Evolutionary conservation across 2,797 vertebrate species (phyloP).

Genomic region (Sebastes jordani): DNA sequence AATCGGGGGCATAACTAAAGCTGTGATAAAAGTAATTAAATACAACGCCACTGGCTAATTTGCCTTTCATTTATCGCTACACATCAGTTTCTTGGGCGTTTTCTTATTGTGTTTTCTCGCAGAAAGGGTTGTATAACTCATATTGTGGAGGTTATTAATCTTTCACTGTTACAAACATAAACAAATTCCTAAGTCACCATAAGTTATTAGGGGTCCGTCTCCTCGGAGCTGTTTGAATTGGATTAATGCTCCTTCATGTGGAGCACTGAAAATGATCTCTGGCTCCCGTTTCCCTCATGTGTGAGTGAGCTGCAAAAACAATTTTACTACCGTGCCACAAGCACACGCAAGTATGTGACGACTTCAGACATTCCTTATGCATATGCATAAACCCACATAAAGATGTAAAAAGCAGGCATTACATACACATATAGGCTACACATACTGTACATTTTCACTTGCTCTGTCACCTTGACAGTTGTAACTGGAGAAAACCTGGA

Average conservation of each 20-base stretch:
- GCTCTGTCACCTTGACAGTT: slow-evolving; percentile 3
- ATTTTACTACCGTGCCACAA: slow-evolving; percentile 37
- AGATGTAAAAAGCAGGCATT: slow-evolving; percentile 2
- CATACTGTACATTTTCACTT: neutral
- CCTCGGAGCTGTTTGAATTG: slow-evolving; percentile 66
- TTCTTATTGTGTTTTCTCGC: slow-evolving; percentile 34
- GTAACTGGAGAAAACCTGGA: neutral
- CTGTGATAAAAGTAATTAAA: slow-evolving; percentile 74
- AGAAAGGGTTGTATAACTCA: slow-evolving; percentile 32
- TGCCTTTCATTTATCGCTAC: slow-evolving; percentile 66
- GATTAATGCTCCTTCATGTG: slow-evolving; percentile 71
- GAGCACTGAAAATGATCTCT: slow-evolving; percentile 57
- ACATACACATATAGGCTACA: neutral
- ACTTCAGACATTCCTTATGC: neutral
- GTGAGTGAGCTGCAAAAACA: slow-evolving; percentile 57
- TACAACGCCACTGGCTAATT: slow-evolving; percentile 63
- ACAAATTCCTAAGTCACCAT: slow-evolving; percentile 70
- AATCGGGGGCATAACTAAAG: slow-evolving; percentile 66
- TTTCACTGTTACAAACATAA: slow-evolving; percentile 70
- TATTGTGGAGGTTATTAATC: slow-evolving; percentile 66
- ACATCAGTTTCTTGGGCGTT: slow-evolving; percentile 43
- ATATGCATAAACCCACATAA: neutral
- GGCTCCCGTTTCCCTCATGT: slow-evolving; percentile 28
- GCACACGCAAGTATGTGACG: neutral
- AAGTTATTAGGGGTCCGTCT: slow-evolving; percentile 70